phyloP scores from a whole-genome alignment of 2,113 vertebrate genomes.

The Mixornis gularis region DNA sequence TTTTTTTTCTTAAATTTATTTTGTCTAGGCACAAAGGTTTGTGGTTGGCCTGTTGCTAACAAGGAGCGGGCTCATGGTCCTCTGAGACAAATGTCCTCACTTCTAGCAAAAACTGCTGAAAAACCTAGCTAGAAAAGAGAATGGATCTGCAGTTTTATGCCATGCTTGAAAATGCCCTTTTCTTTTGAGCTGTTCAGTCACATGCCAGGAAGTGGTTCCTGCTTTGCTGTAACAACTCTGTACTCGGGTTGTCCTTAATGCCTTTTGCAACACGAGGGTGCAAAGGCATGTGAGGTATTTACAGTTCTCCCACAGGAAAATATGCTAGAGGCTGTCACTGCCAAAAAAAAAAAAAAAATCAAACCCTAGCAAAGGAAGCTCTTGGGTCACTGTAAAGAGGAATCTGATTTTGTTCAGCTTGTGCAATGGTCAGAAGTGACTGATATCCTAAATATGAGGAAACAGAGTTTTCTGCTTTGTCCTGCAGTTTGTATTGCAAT shows the following conservation, averaged over 20 bases:
- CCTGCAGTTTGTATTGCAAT: neutral
- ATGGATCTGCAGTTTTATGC: neutral
- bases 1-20: neutral
- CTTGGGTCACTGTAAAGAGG: neutral
- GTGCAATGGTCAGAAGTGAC: neutral
- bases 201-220: neutral
- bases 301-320: neutral
- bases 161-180: neutral
- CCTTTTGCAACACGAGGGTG: neutral
- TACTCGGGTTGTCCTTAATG: neutral
- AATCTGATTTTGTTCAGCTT: conserved; percentile 24
- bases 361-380: neutral
- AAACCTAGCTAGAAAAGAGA: neutral
- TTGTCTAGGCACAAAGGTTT: neutral
- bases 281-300: neutral
- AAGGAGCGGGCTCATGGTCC: neutral
- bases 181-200: neutral
- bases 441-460: conserved; percentile 25
- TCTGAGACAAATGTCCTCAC: neutral
- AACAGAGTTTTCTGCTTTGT: neutral
- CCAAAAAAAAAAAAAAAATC: neutral
- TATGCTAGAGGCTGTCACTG: neutral
- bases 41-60: neutral
- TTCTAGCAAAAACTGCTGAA: neutral
- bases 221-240: neutral